A percentile compares a stretch with the other conserved stretches of the same genome.
phyloP scores from a whole-genome alignment of 2,888 invertebrate species.

The Aleiodes leptofemur region DNA sequence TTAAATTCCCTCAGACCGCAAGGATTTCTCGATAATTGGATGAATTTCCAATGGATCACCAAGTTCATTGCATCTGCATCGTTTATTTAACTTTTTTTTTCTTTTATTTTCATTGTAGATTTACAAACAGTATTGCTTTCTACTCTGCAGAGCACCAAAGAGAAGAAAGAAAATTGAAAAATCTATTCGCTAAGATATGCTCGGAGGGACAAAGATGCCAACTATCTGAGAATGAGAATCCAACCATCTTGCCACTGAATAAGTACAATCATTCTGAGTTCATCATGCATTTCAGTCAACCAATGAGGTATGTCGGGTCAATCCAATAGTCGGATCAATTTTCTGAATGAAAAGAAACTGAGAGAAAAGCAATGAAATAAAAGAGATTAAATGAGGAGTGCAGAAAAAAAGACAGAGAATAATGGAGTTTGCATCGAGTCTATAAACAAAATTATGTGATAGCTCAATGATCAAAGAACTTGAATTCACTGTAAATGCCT shows the following conservation, averaged over 20 bases:
- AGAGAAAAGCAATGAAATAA: neutral
- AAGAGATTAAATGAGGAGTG: neutral
- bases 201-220: neutral
- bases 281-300: too few relatives aligned
- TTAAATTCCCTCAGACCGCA: too few relatives aligned
- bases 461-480: conserved; percentile 29
- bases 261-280: too few relatives aligned
- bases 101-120: neutral
- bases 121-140: neutral
- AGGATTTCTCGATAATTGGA: too few relatives aligned
- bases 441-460: conserved; percentile 24
- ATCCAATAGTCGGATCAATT: neutral
- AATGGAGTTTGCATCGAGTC: conserved; percentile 12
- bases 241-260: neutral
- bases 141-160: neutral
- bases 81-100: neutral
- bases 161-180: neutral
- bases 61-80: too few relatives aligned
- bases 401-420: neutral
- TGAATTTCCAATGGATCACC: too few relatives aligned
- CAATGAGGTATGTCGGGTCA: too few relatives aligned
- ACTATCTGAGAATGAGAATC: neutral
- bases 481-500: neutral
- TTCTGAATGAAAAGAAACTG: neutral
- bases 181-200: neutral